Percentiles rank a stretch among this genome's conserved stretches.
Evolutionary conservation across 1,140 invertebrate genomes (phyloP).

Genomic region (Zophobas atratus): DNA sequence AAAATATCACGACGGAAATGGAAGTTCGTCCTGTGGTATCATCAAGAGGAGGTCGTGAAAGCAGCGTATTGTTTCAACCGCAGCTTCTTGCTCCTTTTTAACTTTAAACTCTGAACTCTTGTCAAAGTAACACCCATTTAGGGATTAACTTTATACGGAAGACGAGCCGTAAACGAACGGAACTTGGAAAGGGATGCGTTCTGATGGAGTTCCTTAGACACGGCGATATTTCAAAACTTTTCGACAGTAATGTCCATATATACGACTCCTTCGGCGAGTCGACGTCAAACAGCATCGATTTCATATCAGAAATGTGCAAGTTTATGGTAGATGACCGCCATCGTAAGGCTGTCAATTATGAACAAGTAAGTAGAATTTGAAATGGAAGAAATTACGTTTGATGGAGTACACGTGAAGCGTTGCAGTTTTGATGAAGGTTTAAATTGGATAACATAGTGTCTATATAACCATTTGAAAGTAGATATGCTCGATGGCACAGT

Average conservation of each 20-base stretch:
- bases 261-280: neutral
- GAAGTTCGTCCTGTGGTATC: constrained; percentile 11
- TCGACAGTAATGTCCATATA: neutral
- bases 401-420: neutral
- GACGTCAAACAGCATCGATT: neutral
- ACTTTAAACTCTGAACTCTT: constrained; percentile 26
- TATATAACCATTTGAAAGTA: too few species aligned
- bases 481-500: too few species aligned
- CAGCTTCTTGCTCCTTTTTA: constrained; percentile 11
- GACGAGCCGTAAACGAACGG: constrained; percentile 3
- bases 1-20: constrained; percentile 34
- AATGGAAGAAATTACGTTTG: neutral
- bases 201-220: constrained; percentile 3
- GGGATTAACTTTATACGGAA: constrained; percentile 21
- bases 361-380: neutral
- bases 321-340: neutral
- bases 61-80: constrained; percentile 18
- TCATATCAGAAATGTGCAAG: neutral
- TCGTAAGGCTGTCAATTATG: neutral
- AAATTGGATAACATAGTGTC: too few species aligned
- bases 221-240: constrained; percentile 8
- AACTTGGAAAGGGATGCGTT: constrained; percentile 11
- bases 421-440: too few species aligned
- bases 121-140: constrained; percentile 30
- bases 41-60: neutral